Base-by-base conservation (phyloP, 2,888 invertebrate species). In the Agriotes lineatus region DNA sequence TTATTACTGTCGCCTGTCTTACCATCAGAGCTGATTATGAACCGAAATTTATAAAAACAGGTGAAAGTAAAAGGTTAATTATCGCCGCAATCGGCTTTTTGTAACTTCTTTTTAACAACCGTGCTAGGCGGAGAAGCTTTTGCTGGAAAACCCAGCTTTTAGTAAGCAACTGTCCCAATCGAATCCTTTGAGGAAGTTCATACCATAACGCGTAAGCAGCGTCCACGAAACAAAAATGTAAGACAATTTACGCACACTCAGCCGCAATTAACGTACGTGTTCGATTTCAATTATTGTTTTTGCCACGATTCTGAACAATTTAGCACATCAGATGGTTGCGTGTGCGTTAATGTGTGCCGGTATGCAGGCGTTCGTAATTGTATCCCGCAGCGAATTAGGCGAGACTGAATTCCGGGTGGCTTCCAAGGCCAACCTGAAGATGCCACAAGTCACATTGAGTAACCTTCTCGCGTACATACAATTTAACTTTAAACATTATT, bases 381-480 rank as follows among this genome's bases (percentile, higher is more conserved):
- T 39, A 56, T 56, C 56, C 56, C 39, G 35, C 12, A 56, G 56
- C 20, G 12, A 56, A 39, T 56, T 56, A 39, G 39, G 56, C 37
- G 56, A 56, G 56, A 59, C 59, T 33, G 22, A 44, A 59, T 59
- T 59, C 59, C 42, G 59, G 59, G 44, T 59, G 59, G 42, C 45
- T 44, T 7, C 16, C 59, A 59, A 59, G 59, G 59, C 16, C 44
- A 33, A 18, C 16, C 16, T 7, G 33, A 19, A 52, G 52, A 52
- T 52, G 33, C 52, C 52, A 33, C 52, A 18, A 52, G 52, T 52
- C 52, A 33, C 52, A 33, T 52, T 33, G 52, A 48, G 7, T 52
- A 33, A 52, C 52, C 33, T 52, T 52, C 52, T 52, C n/a, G n/a
- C n/a, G 33, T 25, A 52, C 52, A 52, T 52, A 30, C 4, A 30